Base-by-base conservation (phyloP, 1,140 invertebrate genomes). In the Melipona quadrifasciata region DNA sequence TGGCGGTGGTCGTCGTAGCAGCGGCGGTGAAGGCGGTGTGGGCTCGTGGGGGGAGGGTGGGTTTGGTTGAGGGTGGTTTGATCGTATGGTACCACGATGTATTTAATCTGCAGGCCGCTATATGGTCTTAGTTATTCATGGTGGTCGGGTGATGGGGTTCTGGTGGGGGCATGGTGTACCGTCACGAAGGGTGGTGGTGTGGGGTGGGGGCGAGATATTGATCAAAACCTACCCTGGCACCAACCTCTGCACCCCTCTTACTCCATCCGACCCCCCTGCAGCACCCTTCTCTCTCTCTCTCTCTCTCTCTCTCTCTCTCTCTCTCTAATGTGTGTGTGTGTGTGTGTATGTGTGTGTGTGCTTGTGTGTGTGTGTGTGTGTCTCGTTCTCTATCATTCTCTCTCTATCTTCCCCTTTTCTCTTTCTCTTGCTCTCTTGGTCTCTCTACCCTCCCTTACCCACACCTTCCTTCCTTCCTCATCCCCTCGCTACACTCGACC, bases 161-260 rank as follows among this genome's bases (percentile, higher is more conserved):
- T 89, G 84, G 91, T 87, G 91, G 91, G 93, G 89, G 91, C 86
- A 93, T 93, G 93, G 91, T 93, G 92, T 94, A 93, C 92, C 91
- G 91, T 91, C 87, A 87, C 89, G 92, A 89, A 92, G 91, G 90
- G 90, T 91, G 88, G 82, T 86, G 87, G 85, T 87, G 91, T 88
- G 90, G 91, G 91, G 93, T 93, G 93, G 94, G 92, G 93, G 91
- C 92, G 93, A 95, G 94, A 95, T 94, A 94, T 94, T 94, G 94
- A 95, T 94, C 94, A 95, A 94, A 95, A 94, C 92, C 94, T 94
- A 94, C 93, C 94, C 94, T 94, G 93, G 93, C 94, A 95, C 92
- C 93, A 91, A 93, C 90, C 89, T 85, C 86, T 86, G 85, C 88
- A 82, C 90, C 86, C 89, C 75, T 79, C 64, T 88, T 77, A 21